These are phyloP conservation scores for Gnatocerus cornutus DNA, from an alignment of 2,888 invertebrate species.

Conservation along the genomic window DNA sequence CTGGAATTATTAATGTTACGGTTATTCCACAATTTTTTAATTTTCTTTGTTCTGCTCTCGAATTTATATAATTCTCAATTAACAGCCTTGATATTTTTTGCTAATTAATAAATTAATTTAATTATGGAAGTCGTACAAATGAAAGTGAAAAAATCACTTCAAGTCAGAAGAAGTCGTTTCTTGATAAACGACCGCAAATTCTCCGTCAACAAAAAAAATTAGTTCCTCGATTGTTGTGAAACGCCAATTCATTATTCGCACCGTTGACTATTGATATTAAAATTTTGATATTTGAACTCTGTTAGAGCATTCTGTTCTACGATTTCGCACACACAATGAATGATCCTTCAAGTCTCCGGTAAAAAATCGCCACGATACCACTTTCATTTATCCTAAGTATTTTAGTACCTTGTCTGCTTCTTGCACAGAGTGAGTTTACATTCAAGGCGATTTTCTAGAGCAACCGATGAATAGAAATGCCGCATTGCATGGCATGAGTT, in stretches of 20 bases:
- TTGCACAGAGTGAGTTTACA: slow-evolving; percentile 29
- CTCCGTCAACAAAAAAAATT: too few species aligned
- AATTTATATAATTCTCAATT: too few species aligned
- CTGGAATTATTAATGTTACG: too few species aligned
- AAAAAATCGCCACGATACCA: slow-evolving; percentile 5
- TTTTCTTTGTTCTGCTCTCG: too few species aligned
- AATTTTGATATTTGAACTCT: slow-evolving; percentile 25
- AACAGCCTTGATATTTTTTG: too few species aligned
- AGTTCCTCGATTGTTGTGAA: neutral
- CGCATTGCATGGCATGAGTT: slow-evolving; percentile 41
- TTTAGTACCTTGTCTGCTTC: slow-evolving; percentile 33
- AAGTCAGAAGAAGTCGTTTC: too few species aligned
- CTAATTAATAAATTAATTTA: too few species aligned
- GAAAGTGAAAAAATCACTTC: too few species aligned
- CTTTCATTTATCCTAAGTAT: slow-evolving; percentile 32
- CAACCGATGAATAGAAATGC: slow-evolving; percentile 40
- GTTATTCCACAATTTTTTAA: too few species aligned
- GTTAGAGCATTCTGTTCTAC: neutral
- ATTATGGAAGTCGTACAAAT: too few species aligned
- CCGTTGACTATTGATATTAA: slow-evolving; percentile 22
- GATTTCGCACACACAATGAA: slow-evolving; percentile 10
- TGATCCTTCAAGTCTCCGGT: slow-evolving; percentile 19
- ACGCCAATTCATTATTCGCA: neutral
- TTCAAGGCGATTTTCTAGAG: slow-evolving; percentile 34
- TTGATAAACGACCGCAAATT: too few species aligned